Evolutionary conservation across 2,888 invertebrate species (phyloP).

Genomic region (Serrognathus titanus): DNA sequence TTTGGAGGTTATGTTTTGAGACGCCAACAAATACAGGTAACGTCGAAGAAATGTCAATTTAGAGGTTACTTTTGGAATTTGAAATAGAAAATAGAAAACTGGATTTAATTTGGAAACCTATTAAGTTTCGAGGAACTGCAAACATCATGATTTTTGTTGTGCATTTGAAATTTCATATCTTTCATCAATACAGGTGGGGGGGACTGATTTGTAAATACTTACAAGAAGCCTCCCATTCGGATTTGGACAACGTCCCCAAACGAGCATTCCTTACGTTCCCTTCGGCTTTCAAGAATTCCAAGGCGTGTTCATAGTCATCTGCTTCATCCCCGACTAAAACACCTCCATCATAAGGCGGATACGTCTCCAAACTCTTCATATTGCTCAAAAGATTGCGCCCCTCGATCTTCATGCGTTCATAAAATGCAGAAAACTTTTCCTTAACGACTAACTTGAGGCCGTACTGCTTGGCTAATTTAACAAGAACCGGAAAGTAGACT

Average conservation of each 20-base stretch:
- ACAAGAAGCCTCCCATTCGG: conserved; percentile 94
- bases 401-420: conserved; percentile 59
- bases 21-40: no score
- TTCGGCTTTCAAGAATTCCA: conserved; percentile 53
- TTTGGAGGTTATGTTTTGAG: no score
- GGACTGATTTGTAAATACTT: no score
- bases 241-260: conserved; percentile 79
- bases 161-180: no score
- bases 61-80: no score
- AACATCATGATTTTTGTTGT: no score
- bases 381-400: conserved; percentile 63
- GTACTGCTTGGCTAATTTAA: conserved; percentile 68
- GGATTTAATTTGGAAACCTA: no score
- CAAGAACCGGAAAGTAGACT: conserved; percentile 85
- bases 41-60: no score
- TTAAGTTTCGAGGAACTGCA: no score
- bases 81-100: no score
- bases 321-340: conserved; percentile 58
- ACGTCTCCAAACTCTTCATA: conserved; percentile 80
- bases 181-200: no score
- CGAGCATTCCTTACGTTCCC: conserved; percentile 44
- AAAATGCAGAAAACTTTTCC: conserved; percentile 78
- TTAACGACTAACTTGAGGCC: conserved; percentile 67
- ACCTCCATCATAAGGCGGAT: conserved; percentile 59
- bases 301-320: conserved; percentile 73